phyloP scores from a whole-genome alignment of 30 jellyfish, hydroid and myxozoan genomes.

The Morbakka virulenta region DNA sequence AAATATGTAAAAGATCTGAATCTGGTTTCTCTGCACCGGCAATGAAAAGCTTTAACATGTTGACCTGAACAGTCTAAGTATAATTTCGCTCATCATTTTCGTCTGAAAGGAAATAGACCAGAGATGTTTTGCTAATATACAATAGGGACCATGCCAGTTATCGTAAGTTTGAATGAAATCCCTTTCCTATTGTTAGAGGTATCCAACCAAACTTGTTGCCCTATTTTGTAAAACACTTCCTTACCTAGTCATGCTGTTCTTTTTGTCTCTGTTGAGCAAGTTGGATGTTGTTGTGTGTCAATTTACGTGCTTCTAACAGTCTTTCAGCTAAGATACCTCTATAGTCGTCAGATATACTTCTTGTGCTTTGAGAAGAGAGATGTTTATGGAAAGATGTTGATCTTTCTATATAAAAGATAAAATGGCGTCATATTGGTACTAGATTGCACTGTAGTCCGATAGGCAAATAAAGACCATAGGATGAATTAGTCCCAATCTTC shows the following conservation, averaged over 20 bases:
- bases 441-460: conserved; percentile 22
- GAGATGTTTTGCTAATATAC: conserved; percentile 54
- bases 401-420: conserved; percentile 23
- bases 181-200: conserved; percentile 45
- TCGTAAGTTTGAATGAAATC: conserved; percentile 27
- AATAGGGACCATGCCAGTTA: conserved; percentile 66
- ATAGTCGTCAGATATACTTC: conserved; percentile 18
- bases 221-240: conserved; percentile 14
- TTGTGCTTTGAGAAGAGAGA: conserved; percentile 23
- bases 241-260: conserved; percentile 20
- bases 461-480: conserved; percentile 38
- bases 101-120: conserved; percentile 24
- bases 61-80: conserved; percentile 39
- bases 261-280: conserved; percentile 28
- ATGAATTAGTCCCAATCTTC: conserved; percentile 46
- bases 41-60: conserved; percentile 11
- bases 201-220: conserved; percentile 57
- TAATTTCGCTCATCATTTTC: conserved; percentile 17
- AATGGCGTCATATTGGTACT: conserved; percentile 27
- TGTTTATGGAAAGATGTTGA: conserved; percentile 43
- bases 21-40: conserved; percentile 12
- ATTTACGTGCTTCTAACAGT: conserved; percentile 30
- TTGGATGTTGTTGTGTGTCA: too few species aligned
- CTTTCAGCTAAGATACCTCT: conserved; percentile 1
- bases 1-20: too few species aligned